A percentile compares a stretch with the other conserved stretches of the same genome.
Evolutionary conservation across 1,140 invertebrate genomes (phyloP).

Genomic region (Magallana ariakensis): DNA sequence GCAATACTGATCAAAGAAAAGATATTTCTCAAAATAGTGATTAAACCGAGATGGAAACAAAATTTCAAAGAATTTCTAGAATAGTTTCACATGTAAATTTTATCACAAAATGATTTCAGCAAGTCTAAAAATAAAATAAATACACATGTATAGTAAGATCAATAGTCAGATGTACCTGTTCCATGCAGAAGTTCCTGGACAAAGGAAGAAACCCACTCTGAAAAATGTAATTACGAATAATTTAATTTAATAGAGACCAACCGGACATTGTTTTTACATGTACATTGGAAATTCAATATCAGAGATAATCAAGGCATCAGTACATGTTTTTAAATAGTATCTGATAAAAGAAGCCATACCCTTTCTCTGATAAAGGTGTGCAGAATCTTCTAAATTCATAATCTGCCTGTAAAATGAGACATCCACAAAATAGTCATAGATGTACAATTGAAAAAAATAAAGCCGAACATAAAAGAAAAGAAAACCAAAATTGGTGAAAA

Average conservation of each 20-base stretch:
- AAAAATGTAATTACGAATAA: slow-evolving; percentile 72
- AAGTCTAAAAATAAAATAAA: no score
- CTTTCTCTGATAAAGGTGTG: slow-evolving; percentile 77
- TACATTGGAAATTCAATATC: no score
- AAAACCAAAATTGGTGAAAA: not conserved
- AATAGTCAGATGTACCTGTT: slow-evolving; percentile 79
- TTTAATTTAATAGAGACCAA: no score
- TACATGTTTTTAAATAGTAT: no score
- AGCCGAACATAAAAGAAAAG: not conserved
- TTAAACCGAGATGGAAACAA: not conserved
- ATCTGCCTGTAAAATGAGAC: slow-evolving; percentile 82
- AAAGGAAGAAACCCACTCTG: slow-evolving; percentile 83
- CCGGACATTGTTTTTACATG: no score
- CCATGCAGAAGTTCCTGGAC: slow-evolving; percentile 86
- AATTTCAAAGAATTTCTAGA: not conserved
- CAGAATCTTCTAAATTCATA: slow-evolving; percentile 85
- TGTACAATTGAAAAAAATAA: not conserved
- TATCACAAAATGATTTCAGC: no score
- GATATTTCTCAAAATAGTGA: not conserved
- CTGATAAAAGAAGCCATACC: slow-evolving; percentile 64
- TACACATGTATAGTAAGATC: not conserved
- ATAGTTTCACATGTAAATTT: no score
- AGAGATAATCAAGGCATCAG: no score
- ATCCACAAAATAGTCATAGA: slow-evolving; percentile 33
- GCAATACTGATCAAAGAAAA: slow-evolving; percentile 80